Evolutionary conservation across 35 echinoderm and acorn worm species (phyloP), one percentile per base, ranked within the genome.

Genomic region (Chiridota heheva): DNA sequence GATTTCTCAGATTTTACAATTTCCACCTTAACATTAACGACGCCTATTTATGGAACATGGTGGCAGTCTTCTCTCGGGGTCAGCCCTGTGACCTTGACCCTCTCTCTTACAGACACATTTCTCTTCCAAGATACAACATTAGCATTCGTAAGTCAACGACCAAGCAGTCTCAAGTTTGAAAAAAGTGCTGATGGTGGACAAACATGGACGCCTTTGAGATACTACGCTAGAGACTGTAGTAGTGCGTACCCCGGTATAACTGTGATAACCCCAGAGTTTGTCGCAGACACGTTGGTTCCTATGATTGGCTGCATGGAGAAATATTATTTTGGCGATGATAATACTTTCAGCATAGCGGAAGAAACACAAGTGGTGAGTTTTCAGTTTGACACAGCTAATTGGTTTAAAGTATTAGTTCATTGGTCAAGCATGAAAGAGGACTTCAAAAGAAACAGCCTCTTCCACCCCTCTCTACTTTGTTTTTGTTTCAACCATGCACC

Each of bases 21-120:
- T 27, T 53, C 86, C 33, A 58, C 36, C 38, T 34, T 71, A 17
- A 34, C 38, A 24, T 80, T 40, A 30, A 64, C 40, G 10, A 8
- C 47, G 48, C 83, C 90, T 0, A 38, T 55, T 16, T 33, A 86
- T 25, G 37, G 53, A 22, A 81, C 90, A 16, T 92, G 90, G 90
- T 92, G 90, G 90, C 90, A 92, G 69, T 92, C 90, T 10, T 58
- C 24, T n/a, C 86, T 76, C n/a, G 63, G 37, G 7, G 83, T 35
- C 1, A 15, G 40, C 13, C n/a, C 81, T 69, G 77, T 86, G 4
- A 4, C 61, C 16, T 20, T 92, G 31, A 43, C 44, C 1, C 36
- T 92, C 0, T 56, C 58, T 6, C 61, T 92, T 8, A 74, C 55
- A 25, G 77, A 92, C 53, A 36, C 43, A 8, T 86, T 92, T 17